A percentile compares a stretch with the other conserved stretches of the same genome.
Evolutionary conservation across 2,113 vertebrate species (phyloP).

Genomic region (Hyla sarda): DNA sequence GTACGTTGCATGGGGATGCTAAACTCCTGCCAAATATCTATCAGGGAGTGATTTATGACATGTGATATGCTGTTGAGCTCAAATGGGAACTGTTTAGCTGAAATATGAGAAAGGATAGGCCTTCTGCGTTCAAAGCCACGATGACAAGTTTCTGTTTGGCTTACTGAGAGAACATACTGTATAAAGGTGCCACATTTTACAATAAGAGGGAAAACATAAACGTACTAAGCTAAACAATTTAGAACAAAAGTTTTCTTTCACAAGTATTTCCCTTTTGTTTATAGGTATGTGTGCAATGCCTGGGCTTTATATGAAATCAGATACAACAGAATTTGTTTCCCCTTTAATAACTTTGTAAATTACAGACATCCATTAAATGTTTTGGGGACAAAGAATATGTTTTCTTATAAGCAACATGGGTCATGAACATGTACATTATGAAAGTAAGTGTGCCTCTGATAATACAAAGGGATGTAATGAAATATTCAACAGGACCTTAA

Average conservation of each 20-base stretch:
- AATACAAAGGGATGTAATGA: neutral
- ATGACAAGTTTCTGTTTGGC: constrained; percentile 83
- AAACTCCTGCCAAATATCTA: constrained; percentile 91
- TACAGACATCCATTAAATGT: neutral
- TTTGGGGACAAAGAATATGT: constrained; percentile 4
- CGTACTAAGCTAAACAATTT: constrained; percentile 62
- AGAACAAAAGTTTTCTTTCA: constrained; percentile 53
- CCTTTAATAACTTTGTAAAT: constrained; percentile 5
- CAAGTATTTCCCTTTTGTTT: neutral
- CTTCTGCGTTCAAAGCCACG: constrained; percentile 78
- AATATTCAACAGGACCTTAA: neutral
- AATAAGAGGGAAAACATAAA: constrained; percentile 66
- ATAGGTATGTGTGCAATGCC: constrained; percentile 16
- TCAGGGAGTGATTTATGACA: constrained; percentile 95
- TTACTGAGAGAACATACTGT: constrained; percentile 73
- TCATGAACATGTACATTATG: neutral
- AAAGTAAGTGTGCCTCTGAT: neutral
- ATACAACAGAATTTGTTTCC: neutral
- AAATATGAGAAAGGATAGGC: constrained; percentile 89
- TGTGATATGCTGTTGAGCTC: constrained; percentile 90
- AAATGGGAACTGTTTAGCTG: constrained; percentile 88
- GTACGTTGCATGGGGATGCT: constrained; percentile 80
- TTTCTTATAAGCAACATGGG: neutral
- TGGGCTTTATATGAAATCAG: constrained; percentile 17
- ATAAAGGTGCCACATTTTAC: constrained; percentile 73